phyloP scores from a whole-genome alignment of 2,113 vertebrate genomes.

The Condylura cristata region DNA sequence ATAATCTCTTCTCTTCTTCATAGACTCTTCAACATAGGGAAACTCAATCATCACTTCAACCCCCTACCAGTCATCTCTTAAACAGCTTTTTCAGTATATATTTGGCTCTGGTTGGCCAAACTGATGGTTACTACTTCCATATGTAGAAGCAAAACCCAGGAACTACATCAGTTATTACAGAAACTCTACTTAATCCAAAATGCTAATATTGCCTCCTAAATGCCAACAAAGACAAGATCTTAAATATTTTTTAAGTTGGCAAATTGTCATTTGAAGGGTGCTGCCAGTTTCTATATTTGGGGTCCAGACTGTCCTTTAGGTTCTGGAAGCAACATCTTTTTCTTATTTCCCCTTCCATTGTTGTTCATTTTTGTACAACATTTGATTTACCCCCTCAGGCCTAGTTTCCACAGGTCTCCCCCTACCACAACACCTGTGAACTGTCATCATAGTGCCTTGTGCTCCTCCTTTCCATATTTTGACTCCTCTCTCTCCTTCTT shows the following conservation, averaged over 20 bases:
- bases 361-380: no score
- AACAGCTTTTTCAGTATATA: not conserved
- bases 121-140: not conserved
- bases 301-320: not conserved
- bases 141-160: not conserved
- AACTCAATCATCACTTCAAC: not conserved
- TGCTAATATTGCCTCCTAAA: not conserved
- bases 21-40: constrained; percentile 4
- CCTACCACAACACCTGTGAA: no score
- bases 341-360: not conserved
- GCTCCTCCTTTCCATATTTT: no score
- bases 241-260: not conserved
- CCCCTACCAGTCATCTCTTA: not conserved
- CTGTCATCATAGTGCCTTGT: no score
- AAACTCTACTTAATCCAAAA: not conserved
- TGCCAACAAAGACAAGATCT: not conserved
- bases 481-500: no score
- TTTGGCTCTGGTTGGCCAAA: not conserved
- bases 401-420: no score
- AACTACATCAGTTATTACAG: not conserved
- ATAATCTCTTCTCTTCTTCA: not conserved
- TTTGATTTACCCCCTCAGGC: no score
- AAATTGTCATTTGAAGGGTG: not conserved
- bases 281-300: not conserved
- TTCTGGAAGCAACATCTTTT: not conserved